Conservation (phyloP, 1,140 invertebrate species). For the Scaptomyza hsui region DNA sequence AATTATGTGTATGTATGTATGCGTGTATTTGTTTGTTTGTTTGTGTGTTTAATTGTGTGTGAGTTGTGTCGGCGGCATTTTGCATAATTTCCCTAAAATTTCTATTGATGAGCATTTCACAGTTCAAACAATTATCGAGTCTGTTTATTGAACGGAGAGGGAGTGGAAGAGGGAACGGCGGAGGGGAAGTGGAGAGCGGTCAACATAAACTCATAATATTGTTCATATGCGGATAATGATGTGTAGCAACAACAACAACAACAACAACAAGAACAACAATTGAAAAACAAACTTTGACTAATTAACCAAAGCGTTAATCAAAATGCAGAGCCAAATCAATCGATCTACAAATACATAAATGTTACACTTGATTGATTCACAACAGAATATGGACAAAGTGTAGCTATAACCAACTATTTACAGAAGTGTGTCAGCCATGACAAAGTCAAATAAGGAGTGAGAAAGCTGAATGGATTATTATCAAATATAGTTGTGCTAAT, state of each 20-base stretch:
- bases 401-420: neutral
- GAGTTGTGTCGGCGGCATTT: slow-evolving; percentile 51
- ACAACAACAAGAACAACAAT: neutral
- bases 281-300: slow-evolving; percentile 6
- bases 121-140: slow-evolving; percentile 65
- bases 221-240: slow-evolving; percentile 21
- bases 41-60: slow-evolving; percentile 23
- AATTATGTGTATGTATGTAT: slow-evolving; percentile 18
- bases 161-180: neutral
- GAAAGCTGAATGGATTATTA: neutral
- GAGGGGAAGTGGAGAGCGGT: neutral
- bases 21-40: slow-evolving; percentile 8
- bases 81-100: slow-evolving; percentile 76
- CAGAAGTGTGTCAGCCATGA: slow-evolving; percentile 3
- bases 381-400: neutral
- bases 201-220: slow-evolving; percentile 16
- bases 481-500: neutral
- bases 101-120: slow-evolving; percentile 70
- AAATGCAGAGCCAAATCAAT: neutral
- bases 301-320: slow-evolving; percentile 28
- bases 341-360: slow-evolving; percentile 3
- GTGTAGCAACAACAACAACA: slow-evolving; percentile 3
- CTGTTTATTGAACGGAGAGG: slow-evolving; percentile 36
- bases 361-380: slow-evolving; percentile 10
- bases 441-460: neutral